phyloP scores from a whole-genome alignment of 2,888 invertebrate species.

The Lamellibrachia satsuma region DNA sequence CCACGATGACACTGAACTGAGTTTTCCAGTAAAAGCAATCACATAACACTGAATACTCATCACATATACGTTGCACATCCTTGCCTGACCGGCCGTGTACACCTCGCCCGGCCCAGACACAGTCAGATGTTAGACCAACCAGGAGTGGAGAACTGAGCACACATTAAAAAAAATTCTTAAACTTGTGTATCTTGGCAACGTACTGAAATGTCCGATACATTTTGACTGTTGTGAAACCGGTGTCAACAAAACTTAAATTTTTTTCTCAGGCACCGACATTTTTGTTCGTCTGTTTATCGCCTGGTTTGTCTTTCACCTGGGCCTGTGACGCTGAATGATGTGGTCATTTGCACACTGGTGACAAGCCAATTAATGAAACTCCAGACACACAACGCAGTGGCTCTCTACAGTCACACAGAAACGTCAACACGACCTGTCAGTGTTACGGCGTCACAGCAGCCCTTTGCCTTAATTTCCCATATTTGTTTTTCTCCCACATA shows the following conservation, averaged over 20 bases:
- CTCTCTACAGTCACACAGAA: not conserved
- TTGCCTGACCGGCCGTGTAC: not conserved
- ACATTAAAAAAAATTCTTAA: not conserved
- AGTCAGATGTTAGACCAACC: not conserved
- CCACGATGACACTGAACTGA: not conserved
- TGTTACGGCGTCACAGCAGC: not conserved
- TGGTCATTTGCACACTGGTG: not conserved
- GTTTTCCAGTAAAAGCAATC: conserved; percentile 13
- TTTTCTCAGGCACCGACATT: too few species aligned
- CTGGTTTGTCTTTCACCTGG: not conserved
- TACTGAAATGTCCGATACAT: too few species aligned
- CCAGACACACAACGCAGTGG: too few species aligned
- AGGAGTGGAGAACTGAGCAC: not conserved
- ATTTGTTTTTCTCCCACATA: not conserved
- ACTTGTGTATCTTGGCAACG: too few species aligned
- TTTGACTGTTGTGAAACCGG: too few species aligned
- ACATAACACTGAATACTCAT: conserved; percentile 6
- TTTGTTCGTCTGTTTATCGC: not conserved
- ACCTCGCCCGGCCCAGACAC: not conserved
- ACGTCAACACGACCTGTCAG: not conserved
- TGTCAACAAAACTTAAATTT: too few species aligned
- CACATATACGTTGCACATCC: not conserved
- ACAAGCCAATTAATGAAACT: not conserved
- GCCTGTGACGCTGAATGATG: not conserved
- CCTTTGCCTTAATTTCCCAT: not conserved